These are phyloP conservation scores for Smithornis capensis DNA, from an alignment of 2,113 vertebrate species.

Conservation along the genomic window DNA sequence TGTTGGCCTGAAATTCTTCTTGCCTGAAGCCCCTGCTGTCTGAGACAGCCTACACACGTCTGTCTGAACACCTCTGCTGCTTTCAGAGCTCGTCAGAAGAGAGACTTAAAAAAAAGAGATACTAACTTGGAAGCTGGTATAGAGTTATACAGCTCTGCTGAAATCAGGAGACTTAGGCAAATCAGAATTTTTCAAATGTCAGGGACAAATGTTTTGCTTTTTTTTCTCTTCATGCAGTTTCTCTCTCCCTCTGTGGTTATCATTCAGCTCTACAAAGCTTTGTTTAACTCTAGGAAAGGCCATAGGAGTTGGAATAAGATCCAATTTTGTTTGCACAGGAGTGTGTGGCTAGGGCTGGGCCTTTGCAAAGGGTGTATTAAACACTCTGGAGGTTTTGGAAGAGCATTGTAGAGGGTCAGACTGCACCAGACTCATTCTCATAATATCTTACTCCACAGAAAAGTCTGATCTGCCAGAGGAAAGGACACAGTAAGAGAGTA, in stretches of 20 bases:
- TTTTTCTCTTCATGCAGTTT: not conserved
- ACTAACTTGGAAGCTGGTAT: not conserved
- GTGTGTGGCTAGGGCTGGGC: slow-evolving; percentile 51
- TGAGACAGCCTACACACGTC: slow-evolving; percentile 49
- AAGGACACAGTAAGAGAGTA: not conserved
- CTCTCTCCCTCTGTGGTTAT: slow-evolving; percentile 32
- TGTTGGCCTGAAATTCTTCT: slow-evolving; percentile 60
- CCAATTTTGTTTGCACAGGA: slow-evolving; percentile 44
- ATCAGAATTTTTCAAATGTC: slow-evolving; percentile 21
- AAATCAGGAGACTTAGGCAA: slow-evolving; percentile 6
- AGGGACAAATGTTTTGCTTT: not conserved
- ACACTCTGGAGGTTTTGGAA: slow-evolving; percentile 6
- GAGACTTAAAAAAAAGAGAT: not conserved
- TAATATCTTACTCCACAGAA: not conserved
- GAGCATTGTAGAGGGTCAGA: not conserved
- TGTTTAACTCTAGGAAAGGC: slow-evolving; percentile 52
- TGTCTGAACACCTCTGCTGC: slow-evolving; percentile 33
- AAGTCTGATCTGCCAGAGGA: not conserved
- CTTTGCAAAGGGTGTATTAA: slow-evolving; percentile 1
- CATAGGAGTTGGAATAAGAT: slow-evolving; percentile 37
- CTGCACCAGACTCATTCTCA: not conserved
- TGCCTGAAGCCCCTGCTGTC: slow-evolving; percentile 61
- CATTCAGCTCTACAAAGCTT: slow-evolving; percentile 32
- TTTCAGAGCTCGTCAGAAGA: not conserved
- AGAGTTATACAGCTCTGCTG: not conserved